These are phyloP conservation scores for Aphaenogaster ashmeadi DNA, from an alignment of 1,140 invertebrate species.

Conservation along the genomic window DNA sequence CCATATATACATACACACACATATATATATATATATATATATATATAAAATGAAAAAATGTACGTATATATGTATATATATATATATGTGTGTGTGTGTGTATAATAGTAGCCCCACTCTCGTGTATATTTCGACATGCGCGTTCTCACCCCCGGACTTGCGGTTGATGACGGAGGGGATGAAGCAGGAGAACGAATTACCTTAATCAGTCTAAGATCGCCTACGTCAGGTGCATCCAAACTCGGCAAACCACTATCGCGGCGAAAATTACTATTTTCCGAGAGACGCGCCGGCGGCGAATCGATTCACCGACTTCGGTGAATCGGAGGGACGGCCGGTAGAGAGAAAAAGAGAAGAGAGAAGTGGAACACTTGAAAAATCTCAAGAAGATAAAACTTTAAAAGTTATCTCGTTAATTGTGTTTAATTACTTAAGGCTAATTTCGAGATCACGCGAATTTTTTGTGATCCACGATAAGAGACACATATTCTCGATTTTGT, in stretches of 20 bases:
- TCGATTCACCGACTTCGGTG: constrained; percentile 29
- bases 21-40: background rate
- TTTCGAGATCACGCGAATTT: background rate
- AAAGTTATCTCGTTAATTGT: constrained; percentile 30
- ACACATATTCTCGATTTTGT: background rate
- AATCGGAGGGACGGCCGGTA: background rate
- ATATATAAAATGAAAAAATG: background rate
- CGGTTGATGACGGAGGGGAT: constrained; percentile 28
- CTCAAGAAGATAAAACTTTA: background rate
- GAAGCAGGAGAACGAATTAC: constrained; percentile 50
- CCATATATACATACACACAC: background rate
- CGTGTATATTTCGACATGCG: constrained; percentile 28
- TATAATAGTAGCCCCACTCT: background rate
- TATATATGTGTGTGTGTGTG: background rate
- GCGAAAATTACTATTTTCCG: constrained; percentile 47
- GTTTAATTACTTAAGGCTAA: constrained; percentile 7
- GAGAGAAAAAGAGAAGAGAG: background rate
- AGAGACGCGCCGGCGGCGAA: background rate
- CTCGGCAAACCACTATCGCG: constrained; percentile 18
- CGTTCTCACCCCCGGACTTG: constrained; percentile 17
- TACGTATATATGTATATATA: background rate
- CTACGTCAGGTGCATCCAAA: constrained; percentile 51
- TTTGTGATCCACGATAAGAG: background rate
- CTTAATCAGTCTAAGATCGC: constrained; percentile 60
- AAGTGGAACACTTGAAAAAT: background rate